Percentiles rank a stretch among this genome's conserved stretches.
These are phyloP conservation scores for Lanius collurio DNA, from an alignment of 2,113 vertebrate genomes.

Conservation along the genomic window DNA sequence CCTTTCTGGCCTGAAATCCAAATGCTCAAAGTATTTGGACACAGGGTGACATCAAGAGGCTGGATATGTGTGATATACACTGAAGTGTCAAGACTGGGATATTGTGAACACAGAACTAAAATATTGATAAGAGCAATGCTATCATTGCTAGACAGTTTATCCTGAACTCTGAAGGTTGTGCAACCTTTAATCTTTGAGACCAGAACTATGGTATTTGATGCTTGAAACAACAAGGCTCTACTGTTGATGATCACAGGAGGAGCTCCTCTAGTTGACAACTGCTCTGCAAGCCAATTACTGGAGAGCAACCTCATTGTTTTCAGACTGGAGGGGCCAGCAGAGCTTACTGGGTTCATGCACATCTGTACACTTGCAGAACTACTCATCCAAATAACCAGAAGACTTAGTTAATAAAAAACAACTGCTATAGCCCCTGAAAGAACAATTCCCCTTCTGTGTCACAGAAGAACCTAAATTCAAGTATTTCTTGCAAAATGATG, in stretches of 20 bases:
- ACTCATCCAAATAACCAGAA: background rate
- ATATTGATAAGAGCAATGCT: background rate
- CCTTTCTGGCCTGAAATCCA: background rate
- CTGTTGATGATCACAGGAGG: background rate
- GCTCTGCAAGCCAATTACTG: background rate
- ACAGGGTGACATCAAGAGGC: background rate
- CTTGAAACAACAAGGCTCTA: background rate
- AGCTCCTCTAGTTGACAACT: background rate
- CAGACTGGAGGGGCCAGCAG: background rate
- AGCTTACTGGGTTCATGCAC: background rate
- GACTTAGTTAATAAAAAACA: background rate
- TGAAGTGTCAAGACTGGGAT: background rate
- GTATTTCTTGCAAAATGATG: background rate
- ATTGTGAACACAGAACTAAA: background rate
- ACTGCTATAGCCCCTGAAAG: background rate
- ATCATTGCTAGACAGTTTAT: background rate
- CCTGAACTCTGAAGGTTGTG: background rate
- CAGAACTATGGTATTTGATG: background rate
- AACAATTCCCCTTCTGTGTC: background rate
- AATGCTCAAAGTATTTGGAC: background rate
- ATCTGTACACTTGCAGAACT: background rate
- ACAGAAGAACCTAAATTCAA: background rate
- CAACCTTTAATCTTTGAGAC: background rate
- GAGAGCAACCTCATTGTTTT: conserved; percentile 20
- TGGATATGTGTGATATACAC: background rate